phyloP scores from a whole-genome alignment of 2,888 invertebrate genomes.

The Acanthopleura granulata region DNA sequence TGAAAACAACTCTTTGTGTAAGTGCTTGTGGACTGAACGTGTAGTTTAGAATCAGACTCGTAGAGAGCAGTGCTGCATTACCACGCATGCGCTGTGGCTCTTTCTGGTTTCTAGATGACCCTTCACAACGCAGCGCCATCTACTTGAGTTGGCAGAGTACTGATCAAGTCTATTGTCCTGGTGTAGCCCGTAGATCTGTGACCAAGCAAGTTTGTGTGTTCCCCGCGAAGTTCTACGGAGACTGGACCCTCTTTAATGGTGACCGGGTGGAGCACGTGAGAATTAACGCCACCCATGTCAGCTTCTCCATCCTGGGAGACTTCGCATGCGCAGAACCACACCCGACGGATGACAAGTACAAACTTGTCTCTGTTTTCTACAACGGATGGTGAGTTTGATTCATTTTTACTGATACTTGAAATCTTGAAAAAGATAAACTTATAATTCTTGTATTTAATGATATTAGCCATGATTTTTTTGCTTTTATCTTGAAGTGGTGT shows the following conservation, averaged over 20 bases:
- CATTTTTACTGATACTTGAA: too few relatives aligned
- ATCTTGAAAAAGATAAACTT: too few relatives aligned
- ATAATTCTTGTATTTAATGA: too few relatives aligned
- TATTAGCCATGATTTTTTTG: too few relatives aligned
- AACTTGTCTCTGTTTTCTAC: conserved; percentile 52
- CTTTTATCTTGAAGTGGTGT: too few relatives aligned
- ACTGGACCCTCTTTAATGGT: conserved; percentile 57
- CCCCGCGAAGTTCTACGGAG: conserved; percentile 47
- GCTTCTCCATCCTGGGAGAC: conserved; percentile 52
- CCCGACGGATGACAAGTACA: conserved; percentile 51
- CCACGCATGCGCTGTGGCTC: conserved; percentile 20
- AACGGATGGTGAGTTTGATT: conserved; percentile 61
- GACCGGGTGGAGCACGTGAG: conserved; percentile 46
- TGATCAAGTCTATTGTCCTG: conserved; percentile 30
- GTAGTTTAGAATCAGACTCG: conserved; percentile 11
- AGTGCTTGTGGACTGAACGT: conserved; percentile 27
- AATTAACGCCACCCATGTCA: conserved; percentile 48
- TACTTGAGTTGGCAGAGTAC: conserved; percentile 18
- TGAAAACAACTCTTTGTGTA: neutral
- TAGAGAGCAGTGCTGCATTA: conserved; percentile 18
- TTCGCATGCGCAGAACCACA: conserved; percentile 57
- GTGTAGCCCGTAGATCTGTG: conserved; percentile 31
- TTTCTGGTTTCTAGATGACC: conserved; percentile 21
- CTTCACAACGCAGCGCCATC: conserved; percentile 19
- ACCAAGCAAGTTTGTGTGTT: conserved; percentile 47